Conservation (phyloP, 2,113 vertebrate genomes). For the Leucopternis melanops region DNA sequence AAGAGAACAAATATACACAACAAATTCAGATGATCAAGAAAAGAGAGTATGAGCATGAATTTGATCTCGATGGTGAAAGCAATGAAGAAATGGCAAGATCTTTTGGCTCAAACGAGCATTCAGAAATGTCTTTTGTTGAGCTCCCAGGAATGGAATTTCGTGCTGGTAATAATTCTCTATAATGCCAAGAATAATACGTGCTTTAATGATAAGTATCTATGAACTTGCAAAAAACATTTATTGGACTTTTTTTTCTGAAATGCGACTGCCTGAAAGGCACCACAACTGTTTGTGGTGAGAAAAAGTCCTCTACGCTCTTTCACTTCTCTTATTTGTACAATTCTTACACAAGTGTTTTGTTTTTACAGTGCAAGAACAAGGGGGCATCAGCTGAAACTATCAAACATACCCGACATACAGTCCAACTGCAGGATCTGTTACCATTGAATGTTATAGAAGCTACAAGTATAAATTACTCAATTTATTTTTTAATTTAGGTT, state of each 20-base stretch:
- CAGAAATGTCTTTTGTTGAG: constrained; percentile 83
- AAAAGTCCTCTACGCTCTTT: neutral
- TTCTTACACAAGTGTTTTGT: neutral
- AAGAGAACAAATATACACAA: constrained; percentile 82
- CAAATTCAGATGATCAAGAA: constrained; percentile 88
- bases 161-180: constrained; percentile 74
- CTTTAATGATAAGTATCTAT: neutral
- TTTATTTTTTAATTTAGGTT: neutral
- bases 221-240: neutral
- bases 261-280: neutral
- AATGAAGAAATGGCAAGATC: constrained; percentile 69
- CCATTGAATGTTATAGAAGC: neutral
- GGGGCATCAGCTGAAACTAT: neutral
- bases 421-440: neutral
- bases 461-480: neutral
- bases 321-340: neutral
- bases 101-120: constrained; percentile 61
- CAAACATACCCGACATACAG: neutral
- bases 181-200: neutral
- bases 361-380: neutral
- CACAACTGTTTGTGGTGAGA: neutral
- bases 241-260: neutral
- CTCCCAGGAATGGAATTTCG: constrained; percentile 87
- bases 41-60: constrained; percentile 73
- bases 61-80: constrained; percentile 68